Base-by-base conservation (phyloP, 2,888 invertebrate species). In the Escarpia spicata region DNA sequence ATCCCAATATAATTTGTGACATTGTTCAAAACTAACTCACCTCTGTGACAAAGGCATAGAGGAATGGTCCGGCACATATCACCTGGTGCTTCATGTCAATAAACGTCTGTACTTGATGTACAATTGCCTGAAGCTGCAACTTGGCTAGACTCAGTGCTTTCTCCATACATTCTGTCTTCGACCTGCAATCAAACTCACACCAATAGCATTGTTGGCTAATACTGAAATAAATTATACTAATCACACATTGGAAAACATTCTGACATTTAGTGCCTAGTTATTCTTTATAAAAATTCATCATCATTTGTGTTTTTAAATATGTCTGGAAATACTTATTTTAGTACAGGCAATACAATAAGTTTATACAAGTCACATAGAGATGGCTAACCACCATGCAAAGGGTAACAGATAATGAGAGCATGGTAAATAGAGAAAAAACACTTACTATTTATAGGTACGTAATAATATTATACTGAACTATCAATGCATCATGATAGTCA, bases 51-150 rank as follows among this genome's bases (percentile, higher is more conserved):
- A 98, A 97, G 94, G 98, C 98, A 96, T 99, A 99, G 91, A 98
- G 97, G 96, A 99, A 99, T 0, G 98, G 98, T 0, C 99, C 99
- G 0, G 98, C 98, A 44, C 98, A 98, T 93, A 98, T 97, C n/a
- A 99, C 97, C 95, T 97, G 97, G 91, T 91, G 91, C 94, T 98
- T 97, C 96, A 98, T 98, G 95, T 98, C 98, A 52, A 99, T 97
- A 93, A 98, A 97, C 93, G 97, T 97, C 96, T 98, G 98, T 26
- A 98, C 98, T 94, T 98, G 98, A 94, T 97, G 97, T 93, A 98
- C 98, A 92, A 98, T 97, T 0, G 98, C 97, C 92, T 97, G 97
- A 43, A 98, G 96, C 95, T 98, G 97, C 93, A 97, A 96, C 96
- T 98, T 98, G 0, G 98, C 98, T 92, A 97, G 97, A 75, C 75